A percentile compares a stretch with the other conserved stretches of the same genome.
phyloP scores from a whole-genome alignment of 2,888 invertebrate species.

The Selenia dentaria region DNA sequence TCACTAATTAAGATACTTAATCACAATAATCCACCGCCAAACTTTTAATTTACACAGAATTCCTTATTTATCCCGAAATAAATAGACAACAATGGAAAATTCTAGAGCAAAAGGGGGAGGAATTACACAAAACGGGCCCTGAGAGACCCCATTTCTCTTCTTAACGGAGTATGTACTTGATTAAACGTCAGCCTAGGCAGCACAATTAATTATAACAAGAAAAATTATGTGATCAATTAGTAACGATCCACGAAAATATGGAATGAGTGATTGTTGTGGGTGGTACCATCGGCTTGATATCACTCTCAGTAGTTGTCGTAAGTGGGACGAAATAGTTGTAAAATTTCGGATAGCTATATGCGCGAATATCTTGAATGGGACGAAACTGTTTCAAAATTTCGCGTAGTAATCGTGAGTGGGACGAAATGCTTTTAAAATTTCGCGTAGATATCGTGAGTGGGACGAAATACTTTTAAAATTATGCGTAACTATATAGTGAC shows the following conservation, averaged over 20 bases:
- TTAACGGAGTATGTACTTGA: constrained; percentile 31
- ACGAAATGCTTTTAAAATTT: too few species aligned
- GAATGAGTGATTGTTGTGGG: constrained; percentile 38
- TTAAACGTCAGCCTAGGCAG: constrained; percentile 42
- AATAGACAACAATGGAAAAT: constrained; percentile 21
- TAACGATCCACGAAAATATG: constrained; percentile 38
- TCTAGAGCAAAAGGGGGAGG: constrained; percentile 20
- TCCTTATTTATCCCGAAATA: constrained; percentile 3
- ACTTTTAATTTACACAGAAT: not conserved
- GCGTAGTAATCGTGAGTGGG: too few species aligned
- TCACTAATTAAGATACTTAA: too few species aligned
- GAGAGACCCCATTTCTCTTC: constrained; percentile 21
- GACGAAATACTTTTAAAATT: too few species aligned
- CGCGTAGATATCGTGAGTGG: too few species aligned
- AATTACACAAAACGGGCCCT: constrained; percentile 27
- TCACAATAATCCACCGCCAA: too few species aligned
- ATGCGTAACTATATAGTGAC: too few species aligned
- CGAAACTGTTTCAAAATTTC: too few species aligned
- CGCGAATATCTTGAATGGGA: too few species aligned
- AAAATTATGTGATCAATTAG: constrained; percentile 58
- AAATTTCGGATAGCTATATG: too few species aligned
- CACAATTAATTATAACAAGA: constrained; percentile 52
- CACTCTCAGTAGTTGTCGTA: too few species aligned
- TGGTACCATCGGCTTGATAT: constrained; percentile 31
- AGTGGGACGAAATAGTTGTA: too few species aligned